Percentiles rank a stretch among this genome's conserved stretches.
These are phyloP conservation scores for Gymnorhina tibicen DNA, from an alignment of 2,113 vertebrate species.

Conservation along the genomic window DNA sequence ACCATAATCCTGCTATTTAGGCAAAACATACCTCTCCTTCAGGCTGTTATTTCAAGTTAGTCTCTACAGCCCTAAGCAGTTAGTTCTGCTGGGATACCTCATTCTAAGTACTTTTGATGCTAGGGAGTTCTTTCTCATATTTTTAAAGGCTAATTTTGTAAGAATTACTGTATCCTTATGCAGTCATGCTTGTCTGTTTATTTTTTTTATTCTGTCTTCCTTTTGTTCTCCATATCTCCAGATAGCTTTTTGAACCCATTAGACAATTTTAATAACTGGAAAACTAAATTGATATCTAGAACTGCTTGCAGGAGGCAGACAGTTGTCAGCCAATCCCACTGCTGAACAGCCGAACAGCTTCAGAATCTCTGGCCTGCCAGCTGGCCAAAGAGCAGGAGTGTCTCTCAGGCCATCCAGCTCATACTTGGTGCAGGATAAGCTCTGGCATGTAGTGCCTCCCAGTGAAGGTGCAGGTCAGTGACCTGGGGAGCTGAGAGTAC, in stretches of 20 bases:
- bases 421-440: not conserved
- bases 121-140: not conserved
- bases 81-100: not conserved
- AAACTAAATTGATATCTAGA: not conserved
- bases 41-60: not conserved
- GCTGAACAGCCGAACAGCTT: rapidly evolving
- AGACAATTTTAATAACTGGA: not conserved
- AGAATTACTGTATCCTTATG: not conserved
- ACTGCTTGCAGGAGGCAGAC: not conserved
- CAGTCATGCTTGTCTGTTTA: not conserved
- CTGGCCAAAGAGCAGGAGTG: not conserved
- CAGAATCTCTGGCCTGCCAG: not conserved
- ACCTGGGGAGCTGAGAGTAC: not conserved
- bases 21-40: not conserved
- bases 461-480: not conserved
- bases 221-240: not conserved
- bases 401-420: not conserved
- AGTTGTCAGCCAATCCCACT: not conserved
- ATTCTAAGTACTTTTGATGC: not conserved
- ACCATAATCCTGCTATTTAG: slow-evolving; percentile 12
- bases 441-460: not conserved
- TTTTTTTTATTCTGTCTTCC: not conserved
- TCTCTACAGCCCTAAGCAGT: not conserved
- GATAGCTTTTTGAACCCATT: not conserved
- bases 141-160: not conserved